phyloP scores from a whole-genome alignment of 2,797 vertebrate species.

The Silurus lanzhouensis region DNA sequence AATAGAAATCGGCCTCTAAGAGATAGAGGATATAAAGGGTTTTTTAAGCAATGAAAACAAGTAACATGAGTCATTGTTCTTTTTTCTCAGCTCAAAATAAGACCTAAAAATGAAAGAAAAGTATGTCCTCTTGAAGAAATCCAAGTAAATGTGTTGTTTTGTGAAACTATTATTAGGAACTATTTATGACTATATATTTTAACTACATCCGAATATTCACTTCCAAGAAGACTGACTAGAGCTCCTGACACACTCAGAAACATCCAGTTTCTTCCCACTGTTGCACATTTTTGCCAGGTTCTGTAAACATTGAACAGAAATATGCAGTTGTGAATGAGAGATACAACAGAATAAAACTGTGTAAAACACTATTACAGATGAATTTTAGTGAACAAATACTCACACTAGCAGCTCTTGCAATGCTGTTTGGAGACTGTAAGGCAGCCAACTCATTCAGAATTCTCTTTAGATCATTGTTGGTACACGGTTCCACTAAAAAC shows the following conservation, averaged over 20 bases:
- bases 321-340: neutral
- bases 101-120: neutral
- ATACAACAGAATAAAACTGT: neutral
- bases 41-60: neutral
- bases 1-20: neutral
- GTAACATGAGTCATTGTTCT: neutral
- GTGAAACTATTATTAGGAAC: neutral
- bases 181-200: neutral
- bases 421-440: slow-evolving; percentile 93
- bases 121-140: neutral
- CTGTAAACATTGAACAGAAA: slow-evolving; percentile 72
- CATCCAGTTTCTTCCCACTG: slow-evolving; percentile 84
- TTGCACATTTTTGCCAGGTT: slow-evolving; percentile 91
- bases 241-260: slow-evolving; percentile 83
- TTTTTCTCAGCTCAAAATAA: neutral
- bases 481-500: slow-evolving; percentile 57
- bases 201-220: slow-evolving; percentile 24
- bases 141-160: neutral
- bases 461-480: slow-evolving; percentile 80
- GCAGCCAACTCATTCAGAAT: slow-evolving; percentile 90
- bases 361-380: neutral
- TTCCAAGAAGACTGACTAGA: slow-evolving; percentile 62
- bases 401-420: slow-evolving; percentile 89
- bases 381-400: slow-evolving; percentile 56
- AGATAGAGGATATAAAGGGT: neutral